Evolutionary conservation across 1,140 invertebrate species (phyloP).

Genomic region (Drosophila sechellia): DNA sequence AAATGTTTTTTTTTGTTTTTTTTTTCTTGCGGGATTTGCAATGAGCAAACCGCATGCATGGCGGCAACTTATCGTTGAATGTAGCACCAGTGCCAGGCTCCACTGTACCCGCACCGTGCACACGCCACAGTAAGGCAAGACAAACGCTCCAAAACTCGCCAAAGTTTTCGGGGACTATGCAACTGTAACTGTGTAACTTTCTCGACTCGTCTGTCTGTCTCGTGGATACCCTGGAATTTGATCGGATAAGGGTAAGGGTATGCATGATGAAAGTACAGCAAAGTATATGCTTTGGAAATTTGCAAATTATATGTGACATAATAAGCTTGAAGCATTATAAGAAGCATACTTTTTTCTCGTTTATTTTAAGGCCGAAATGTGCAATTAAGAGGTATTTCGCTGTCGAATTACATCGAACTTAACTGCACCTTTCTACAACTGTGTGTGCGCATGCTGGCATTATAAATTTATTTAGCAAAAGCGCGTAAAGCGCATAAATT

Average conservation of each 20-base stretch:
- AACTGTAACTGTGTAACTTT: slow-evolving; percentile 56
- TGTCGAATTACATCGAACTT: background rate
- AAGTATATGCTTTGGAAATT: background rate
- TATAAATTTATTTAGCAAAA: slow-evolving; percentile 81
- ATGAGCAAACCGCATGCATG: slow-evolving; percentile 20
- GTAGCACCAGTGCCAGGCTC: slow-evolving; percentile 25
- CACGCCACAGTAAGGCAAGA: slow-evolving; percentile 45
- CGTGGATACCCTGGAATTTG: slow-evolving; percentile 15
- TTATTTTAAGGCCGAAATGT: too few relatives aligned
- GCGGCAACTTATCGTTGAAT: slow-evolving; percentile 46
- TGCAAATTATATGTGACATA: too few relatives aligned
- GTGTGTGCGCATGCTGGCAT: slow-evolving; percentile 40
- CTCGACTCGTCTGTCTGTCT: slow-evolving; percentile 30
- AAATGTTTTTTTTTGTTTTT: slow-evolving; percentile 1
- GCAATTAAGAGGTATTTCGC: slow-evolving; percentile 3
- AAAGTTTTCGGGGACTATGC: slow-evolving; percentile 44
- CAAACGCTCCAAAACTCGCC: slow-evolving; percentile 53
- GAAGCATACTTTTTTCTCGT: background rate
- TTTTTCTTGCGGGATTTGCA: background rate
- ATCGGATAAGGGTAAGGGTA: too few relatives aligned
- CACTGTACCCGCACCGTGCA: slow-evolving; percentile 13
- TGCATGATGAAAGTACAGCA: background rate
- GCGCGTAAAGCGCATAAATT: slow-evolving; percentile 77
- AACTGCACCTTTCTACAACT: slow-evolving; percentile 12
- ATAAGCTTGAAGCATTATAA: too few relatives aligned